Base-by-base conservation (phyloP, 2,113 vertebrate species). In the Ctenodactylus gundi region DNA sequence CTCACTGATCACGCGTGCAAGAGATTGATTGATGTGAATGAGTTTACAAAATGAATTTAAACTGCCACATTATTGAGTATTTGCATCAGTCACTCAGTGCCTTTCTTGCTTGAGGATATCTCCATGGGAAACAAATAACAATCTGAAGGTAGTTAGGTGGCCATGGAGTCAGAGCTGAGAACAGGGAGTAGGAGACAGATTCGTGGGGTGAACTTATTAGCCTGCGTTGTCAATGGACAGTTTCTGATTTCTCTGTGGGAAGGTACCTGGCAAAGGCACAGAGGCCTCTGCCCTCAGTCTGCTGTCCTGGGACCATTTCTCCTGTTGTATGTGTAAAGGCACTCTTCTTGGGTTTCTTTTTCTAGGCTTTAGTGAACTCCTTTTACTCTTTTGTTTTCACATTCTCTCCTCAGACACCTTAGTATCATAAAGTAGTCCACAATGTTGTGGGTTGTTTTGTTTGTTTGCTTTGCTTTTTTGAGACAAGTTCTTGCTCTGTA, bases 21-120 rank as follows among this genome's bases (percentile, higher is more conserved):
- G 49, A 82, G 27, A 84, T 57, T 83, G 80, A 65, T 62, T 62
- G 65, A 78, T 80, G 8, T 80, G 70, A 78, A 58, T 90, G 65
- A 72, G 81, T 78, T 94, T 93, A 62, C 15, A 73, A 51, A 93
- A 64, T 92, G 58, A 92, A 46, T 83, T 75, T 55, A 70, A 81
- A 72, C 58, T 85, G 27, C 46, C 39, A 91, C 76, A n/a, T 75
- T 44, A 51, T 72, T 75, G 21, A 75, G 12, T 78, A 83, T 90
- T 83, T 84, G 20, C 58, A 91, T 72, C 13, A 25, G n/a, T 55
- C 23, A 86, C 49, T 90, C 21, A 72, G 49, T 72, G 39, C 72
- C 76, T 58, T 70, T 93, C 65, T 95, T 76, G 10, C 67, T 64
- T 77, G 81, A 60, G 15, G 23, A 1, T 77, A 44, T 83, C 5